Evolutionary conservation across 2,797 vertebrate genomes (phyloP).

Genomic region (Amblyraja radiata): DNA sequence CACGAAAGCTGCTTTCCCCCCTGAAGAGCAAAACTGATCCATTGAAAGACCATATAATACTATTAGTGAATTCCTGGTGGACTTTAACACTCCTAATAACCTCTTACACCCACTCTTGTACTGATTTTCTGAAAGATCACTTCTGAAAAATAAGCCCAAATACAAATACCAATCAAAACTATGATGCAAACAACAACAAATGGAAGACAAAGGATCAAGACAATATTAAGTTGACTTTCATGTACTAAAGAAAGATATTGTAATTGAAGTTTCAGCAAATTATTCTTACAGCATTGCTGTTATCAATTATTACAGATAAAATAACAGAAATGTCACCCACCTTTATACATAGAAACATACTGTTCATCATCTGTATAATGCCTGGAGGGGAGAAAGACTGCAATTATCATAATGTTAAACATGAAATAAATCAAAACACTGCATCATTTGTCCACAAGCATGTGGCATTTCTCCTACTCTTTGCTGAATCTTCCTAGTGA

Average conservation of each 20-base stretch:
- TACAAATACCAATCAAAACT: not conserved
- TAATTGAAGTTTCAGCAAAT: not conserved
- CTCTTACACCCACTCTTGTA: too few relatives aligned
- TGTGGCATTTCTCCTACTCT: not conserved
- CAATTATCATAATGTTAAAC: not conserved
- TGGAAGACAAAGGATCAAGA: not conserved
- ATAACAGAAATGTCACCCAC: not conserved
- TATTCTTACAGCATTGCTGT: not conserved
- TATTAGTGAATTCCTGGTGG: not conserved
- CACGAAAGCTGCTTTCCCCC: not conserved
- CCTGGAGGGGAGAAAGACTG: not conserved
- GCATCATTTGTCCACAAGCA: not conserved
- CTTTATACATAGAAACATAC: conserved; percentile 39
- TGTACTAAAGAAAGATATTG: too few relatives aligned
- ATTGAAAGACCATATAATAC: not conserved
- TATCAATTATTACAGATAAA: not conserved
- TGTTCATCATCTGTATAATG: conserved; percentile 37
- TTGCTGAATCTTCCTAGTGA: not conserved
- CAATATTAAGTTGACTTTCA: not conserved
- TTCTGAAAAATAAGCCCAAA: not conserved
- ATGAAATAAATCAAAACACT: not conserved
- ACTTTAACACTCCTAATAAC: too few relatives aligned
- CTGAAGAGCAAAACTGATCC: not conserved
- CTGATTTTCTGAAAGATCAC: not conserved
- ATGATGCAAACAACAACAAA: not conserved